Base-by-base conservation (phyloP, 2,888 invertebrate genomes). In the Entomobrya proxima region DNA sequence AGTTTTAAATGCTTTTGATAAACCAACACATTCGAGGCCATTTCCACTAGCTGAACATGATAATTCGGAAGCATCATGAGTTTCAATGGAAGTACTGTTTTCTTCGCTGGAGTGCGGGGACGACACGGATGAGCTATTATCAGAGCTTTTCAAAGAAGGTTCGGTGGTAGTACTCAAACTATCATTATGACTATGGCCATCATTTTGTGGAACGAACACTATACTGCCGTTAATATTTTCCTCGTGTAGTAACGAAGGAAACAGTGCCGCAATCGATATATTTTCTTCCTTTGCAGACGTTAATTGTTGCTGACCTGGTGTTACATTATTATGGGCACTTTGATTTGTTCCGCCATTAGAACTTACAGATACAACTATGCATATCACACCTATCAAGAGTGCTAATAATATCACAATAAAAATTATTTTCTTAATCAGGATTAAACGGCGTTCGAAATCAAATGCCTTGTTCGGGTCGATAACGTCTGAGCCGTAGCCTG, bases 391-490 rank as follows among this genome's bases (percentile, higher is more conserved):
- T n/a, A 55, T n/a, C 15, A 76, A 35, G 11, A 76, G 13, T 15
- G 55, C 37, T n/a, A 76, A 1, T 15, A 55, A 32, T 15, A 76
- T 0, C 9, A 61, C 27, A 1, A 44, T 21, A n/a, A 74, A 30
- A 37, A 47, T 30, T 18, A 83, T 0, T 30, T 37, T 64, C 44
- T 44, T 64, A 7, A 69, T n/a, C 13, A 76, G 18, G 2, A 9
- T n/a, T 5, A 76, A 9, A n/a, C 83, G 52, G 1, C 83, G 64
- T n/a, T 83, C 64, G 24, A 27, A 55, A 32, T 83, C 50, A 27
- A 83, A 83, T 0, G 52, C 52, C n/a, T 83, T 83, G 30, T 83
- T 69, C 4, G 83, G 83, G 44, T 83, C 69, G 21, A 83, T 83
- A 0, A 52, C 40, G n/a, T 82, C 82, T 1, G 61, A 1, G n/a